Conservation (phyloP, 2,888 invertebrate genomes). For the Heliothis peltigera region DNA sequence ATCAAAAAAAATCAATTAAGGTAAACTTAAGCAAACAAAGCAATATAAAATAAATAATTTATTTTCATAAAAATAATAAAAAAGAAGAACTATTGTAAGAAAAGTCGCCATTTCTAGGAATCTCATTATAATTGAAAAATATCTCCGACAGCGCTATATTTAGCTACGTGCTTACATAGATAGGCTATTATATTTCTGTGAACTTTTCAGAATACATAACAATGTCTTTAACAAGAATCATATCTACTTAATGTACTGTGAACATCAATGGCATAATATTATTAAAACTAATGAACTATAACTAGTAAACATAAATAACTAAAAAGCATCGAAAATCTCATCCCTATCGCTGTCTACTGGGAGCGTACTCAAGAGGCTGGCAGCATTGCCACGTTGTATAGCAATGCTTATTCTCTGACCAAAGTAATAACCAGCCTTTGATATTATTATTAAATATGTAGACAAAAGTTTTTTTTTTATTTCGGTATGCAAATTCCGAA, state of each 20-base stretch:
- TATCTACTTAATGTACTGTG: slow-evolving; percentile 5
- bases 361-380: no score
- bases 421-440: no score
- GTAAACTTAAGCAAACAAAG: no score
- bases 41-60: neutral
- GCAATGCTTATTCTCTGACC: no score
- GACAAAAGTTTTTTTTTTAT: neutral
- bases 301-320: no score
- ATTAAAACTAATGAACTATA: no score
- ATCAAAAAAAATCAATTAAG: neutral
- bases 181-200: slow-evolving; percentile 1
- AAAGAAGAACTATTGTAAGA: neutral
- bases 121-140: slow-evolving; percentile 34
- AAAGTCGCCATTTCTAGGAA: slow-evolving; percentile 8
- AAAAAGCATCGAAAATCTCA: no score
- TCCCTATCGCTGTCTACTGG: no score
- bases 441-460: neutral
- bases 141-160: slow-evolving; percentile 15
- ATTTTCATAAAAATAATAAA: neutral
- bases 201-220: slow-evolving; percentile 3
- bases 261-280: slow-evolving; percentile 43
- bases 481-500: slow-evolving; percentile 36
- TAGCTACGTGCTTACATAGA: no score
- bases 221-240: slow-evolving; percentile 1
- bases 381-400: no score